A percentile compares a stretch with the other conserved stretches of the same genome.
Evolutionary conservation across 1,140 invertebrate genomes (phyloP).

Genomic region (Ceratosolen fusciceps): DNA sequence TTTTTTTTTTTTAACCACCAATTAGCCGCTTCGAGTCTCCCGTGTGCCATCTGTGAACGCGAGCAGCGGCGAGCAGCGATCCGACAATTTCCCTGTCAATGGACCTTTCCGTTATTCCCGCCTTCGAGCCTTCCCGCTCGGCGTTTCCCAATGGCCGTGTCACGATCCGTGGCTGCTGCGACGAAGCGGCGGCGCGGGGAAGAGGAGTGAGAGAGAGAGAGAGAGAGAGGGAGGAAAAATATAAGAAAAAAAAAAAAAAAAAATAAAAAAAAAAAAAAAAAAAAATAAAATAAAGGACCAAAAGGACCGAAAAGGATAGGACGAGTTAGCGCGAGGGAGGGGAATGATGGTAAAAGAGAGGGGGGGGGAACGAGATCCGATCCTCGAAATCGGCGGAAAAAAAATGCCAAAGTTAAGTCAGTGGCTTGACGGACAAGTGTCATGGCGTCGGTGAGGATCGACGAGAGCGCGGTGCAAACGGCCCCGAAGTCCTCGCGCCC

Average conservation of each 20-base stretch:
- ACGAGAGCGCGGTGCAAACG: not conserved
- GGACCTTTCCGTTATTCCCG: constrained; percentile 54
- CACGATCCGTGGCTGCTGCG: not conserved
- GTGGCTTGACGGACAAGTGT: constrained; percentile 10
- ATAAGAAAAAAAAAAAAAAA: too few relatives aligned
- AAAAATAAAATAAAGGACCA: too few relatives aligned
- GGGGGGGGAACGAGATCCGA: too few relatives aligned
- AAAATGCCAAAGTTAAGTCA: not conserved
- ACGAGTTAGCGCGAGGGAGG: too few relatives aligned
- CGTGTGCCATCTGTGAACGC: constrained; percentile 62
- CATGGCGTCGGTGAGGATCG: constrained; percentile 57
- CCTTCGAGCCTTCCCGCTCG: constrained; percentile 33
- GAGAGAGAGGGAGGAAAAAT: too few relatives aligned
- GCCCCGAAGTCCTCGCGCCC: not conserved
- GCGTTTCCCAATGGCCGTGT: not conserved
- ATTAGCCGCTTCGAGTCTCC: constrained; percentile 1
- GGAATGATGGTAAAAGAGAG: too few relatives aligned
- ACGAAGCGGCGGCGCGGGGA: not conserved
- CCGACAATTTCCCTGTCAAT: constrained; percentile 49
- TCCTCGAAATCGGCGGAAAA: too few relatives aligned
- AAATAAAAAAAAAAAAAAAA: too few relatives aligned
- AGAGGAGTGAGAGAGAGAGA: too few relatives aligned
- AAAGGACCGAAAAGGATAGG: too few relatives aligned
- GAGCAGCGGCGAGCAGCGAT: constrained; percentile 36
- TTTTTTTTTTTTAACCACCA: constrained; percentile 54